Percentiles rank a stretch among this genome's conserved stretches.
Conservation (phyloP, 2,797 vertebrate species). For the Danio tinwini region DNA sequence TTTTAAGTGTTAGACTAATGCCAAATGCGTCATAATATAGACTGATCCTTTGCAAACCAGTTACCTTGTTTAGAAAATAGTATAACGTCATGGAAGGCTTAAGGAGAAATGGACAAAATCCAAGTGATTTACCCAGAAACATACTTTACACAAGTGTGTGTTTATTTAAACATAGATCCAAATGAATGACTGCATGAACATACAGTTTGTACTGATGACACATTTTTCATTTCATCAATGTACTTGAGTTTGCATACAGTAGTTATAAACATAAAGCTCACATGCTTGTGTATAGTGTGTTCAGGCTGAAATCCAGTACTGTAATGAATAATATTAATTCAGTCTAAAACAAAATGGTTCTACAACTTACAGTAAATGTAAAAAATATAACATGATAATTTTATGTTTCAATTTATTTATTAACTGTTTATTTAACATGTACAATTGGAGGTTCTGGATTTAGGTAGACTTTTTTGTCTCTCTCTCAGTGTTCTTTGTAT, state of each 20-base stretch:
- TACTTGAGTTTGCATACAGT: background rate
- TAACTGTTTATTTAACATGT: background rate
- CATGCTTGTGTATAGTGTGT: background rate
- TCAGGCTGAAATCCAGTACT: background rate
- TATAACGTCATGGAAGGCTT: background rate
- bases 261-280: background rate
- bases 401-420: slow-evolving; percentile 2
- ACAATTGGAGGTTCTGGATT: background rate
- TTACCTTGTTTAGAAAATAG: slow-evolving; percentile 35
- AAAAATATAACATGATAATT: background rate
- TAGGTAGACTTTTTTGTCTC: background rate
- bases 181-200: background rate
- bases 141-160: background rate
- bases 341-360: background rate
- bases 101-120: background rate
- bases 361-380: background rate
- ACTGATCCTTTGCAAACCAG: slow-evolving; percentile 74
- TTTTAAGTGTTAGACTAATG: slow-evolving; percentile 9
- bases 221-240: background rate
- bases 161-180: background rate
- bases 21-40: slow-evolving; percentile 28
- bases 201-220: background rate
- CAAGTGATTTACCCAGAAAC: background rate
- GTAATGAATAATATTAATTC: background rate
- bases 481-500: slow-evolving; percentile 10